phyloP scores from a whole-genome alignment of 2,888 invertebrate species.

The Tetranychus piercei region DNA sequence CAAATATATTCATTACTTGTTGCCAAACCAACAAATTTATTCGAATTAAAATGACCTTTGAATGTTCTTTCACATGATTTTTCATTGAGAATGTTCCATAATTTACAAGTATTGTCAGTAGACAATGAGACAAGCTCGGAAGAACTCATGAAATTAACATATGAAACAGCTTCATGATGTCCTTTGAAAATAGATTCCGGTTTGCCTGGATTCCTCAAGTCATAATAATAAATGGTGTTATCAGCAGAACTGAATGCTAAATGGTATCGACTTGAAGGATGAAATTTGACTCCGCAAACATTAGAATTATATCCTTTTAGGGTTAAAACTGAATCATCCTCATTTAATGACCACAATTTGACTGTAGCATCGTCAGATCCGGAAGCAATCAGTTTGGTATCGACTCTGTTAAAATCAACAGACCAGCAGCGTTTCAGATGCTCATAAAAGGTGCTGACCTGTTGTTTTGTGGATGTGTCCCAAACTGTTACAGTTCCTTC shows the following conservation, averaged over 20 bases:
- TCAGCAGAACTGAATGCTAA: conserved; percentile 90
- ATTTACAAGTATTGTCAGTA: conserved; percentile 70
- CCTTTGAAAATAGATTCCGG: conserved; percentile 66
- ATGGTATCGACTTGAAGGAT: conserved; percentile 62
- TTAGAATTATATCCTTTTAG: conserved; percentile 74
- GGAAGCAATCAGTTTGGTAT: conserved; percentile 70
- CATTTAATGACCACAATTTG: conserved; percentile 75
- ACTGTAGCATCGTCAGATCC: conserved; percentile 82
- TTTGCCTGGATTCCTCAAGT: conserved; percentile 60
- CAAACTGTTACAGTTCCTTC: conserved; percentile 82
- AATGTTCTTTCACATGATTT: conserved; percentile 58
- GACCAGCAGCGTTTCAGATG: conserved; percentile 92
- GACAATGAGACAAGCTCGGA: conserved; percentile 79
- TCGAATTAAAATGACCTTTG: conserved; percentile 78
- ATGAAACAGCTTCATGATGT: conserved; percentile 80
- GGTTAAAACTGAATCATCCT: conserved; percentile 64
- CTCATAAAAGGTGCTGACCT: conserved; percentile 42
- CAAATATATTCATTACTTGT: conserved; percentile 80
- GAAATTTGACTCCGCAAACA: conserved; percentile 84
- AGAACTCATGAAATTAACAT: conserved; percentile 70
- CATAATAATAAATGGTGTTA: conserved; percentile 89
- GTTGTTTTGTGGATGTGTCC: conserved; percentile 60
- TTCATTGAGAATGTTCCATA: conserved; percentile 45
- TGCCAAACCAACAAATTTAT: conserved; percentile 83
- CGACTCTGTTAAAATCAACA: conserved; percentile 78